Percentiles rank a stretch among this genome's conserved stretches.
phyloP scores from a whole-genome alignment of 2,888 invertebrate species.

The Aphodius sticticus region DNA sequence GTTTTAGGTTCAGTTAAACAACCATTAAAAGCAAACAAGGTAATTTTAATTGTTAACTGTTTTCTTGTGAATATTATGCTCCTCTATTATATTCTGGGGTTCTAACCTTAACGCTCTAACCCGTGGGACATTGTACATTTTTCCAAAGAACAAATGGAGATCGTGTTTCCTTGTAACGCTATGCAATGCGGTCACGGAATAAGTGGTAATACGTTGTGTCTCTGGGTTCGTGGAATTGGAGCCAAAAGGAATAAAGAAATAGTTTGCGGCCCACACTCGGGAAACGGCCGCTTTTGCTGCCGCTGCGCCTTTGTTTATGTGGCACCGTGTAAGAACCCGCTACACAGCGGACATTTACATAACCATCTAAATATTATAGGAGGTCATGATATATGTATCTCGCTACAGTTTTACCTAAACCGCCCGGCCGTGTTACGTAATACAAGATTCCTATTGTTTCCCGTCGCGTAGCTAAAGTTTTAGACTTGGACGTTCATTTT shows the following conservation, averaged over 20 bases:
- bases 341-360: not conserved
- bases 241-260: slow-evolving; percentile 4
- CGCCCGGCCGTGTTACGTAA: too few species aligned
- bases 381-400: too few species aligned
- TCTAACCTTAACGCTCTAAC: too few species aligned
- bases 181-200: not conserved
- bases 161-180: not conserved
- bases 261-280: not conserved
- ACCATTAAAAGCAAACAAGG: too few species aligned
- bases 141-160: not conserved
- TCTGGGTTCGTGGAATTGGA: not conserved
- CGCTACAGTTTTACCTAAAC: too few species aligned
- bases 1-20: too few species aligned
- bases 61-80: too few species aligned
- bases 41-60: too few species aligned
- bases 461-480: too few species aligned
- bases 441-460: too few species aligned
- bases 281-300: not conserved
- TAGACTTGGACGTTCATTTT: too few species aligned
- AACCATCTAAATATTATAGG: not conserved
- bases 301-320: not conserved
- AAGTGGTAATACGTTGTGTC: not conserved
- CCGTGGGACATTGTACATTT: not conserved
- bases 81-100: too few species aligned
- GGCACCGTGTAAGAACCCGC: not conserved